A percentile compares a stretch with the other conserved stretches of the same genome.
These are phyloP conservation scores for Chaetodon trifascialis DNA, from an alignment of 2,113 vertebrate genomes.

Conservation along the genomic window DNA sequence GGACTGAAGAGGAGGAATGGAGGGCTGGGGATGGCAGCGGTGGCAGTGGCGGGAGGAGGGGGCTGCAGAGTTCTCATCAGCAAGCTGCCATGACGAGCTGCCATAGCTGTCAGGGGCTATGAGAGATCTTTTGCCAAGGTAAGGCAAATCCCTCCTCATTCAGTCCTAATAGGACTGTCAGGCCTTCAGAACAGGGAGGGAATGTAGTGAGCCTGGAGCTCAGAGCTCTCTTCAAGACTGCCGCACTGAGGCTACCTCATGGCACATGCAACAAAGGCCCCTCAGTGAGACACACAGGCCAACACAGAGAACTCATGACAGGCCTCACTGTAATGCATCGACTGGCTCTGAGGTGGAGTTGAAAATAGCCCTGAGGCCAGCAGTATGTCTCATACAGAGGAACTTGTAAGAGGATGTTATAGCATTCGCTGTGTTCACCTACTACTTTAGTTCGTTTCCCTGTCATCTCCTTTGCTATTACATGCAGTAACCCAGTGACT, in stretches of 20 bases:
- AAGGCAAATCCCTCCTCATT: conserved; percentile 75
- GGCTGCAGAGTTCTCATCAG: conserved; percentile 63
- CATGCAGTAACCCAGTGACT: not conserved
- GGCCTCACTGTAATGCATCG: conserved; percentile 52
- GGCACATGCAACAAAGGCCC: conserved; percentile 62
- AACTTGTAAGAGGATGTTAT: conserved; percentile 47
- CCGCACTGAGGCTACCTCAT: conserved; percentile 40
- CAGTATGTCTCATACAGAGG: conserved; percentile 26
- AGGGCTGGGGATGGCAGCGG: conserved; percentile 29
- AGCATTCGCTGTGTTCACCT: conserved; percentile 1
- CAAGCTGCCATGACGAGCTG: conserved; percentile 72
- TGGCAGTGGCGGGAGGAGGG: not conserved
- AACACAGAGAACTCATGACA: conserved; percentile 52
- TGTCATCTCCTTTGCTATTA: not conserved
- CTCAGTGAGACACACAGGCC: conserved; percentile 60
- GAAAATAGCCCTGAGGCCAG: conserved; percentile 58
- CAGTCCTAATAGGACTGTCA: conserved; percentile 77
- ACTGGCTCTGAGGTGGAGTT: conserved; percentile 29
- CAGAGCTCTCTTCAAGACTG: conserved; percentile 54
- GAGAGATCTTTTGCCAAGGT: conserved; percentile 78
- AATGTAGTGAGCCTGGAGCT: conserved; percentile 45
- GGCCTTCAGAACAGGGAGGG: conserved; percentile 60
- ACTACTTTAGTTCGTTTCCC: conserved; percentile 27
- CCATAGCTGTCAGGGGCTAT: conserved; percentile 70
- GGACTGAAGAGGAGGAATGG: conserved; percentile 21